A percentile compares a stretch with the other conserved stretches of the same genome.
phyloP scores from a whole-genome alignment of 2,113 vertebrate genomes.

The Cranoglanis bouderius region DNA sequence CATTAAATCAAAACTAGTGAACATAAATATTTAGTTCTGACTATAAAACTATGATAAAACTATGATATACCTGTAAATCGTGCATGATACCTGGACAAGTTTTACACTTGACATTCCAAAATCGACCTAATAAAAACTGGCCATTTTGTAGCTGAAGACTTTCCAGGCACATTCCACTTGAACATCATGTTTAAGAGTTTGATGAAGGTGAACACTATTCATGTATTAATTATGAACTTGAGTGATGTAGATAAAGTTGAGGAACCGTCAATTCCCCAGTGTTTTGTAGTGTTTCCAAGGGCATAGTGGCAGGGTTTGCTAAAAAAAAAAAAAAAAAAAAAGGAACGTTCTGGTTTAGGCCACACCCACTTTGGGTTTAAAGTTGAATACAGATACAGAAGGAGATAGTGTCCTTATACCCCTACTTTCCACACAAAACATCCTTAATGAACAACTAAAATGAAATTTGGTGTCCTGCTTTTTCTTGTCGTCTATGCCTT shows the following conservation, averaged over 20 bases:
- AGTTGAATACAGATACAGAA: neutral
- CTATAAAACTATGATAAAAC: conserved; percentile 41
- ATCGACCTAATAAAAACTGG: conserved; percentile 29
- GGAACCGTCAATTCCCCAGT: neutral
- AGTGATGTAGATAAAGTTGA: neutral
- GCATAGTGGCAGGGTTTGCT: neutral
- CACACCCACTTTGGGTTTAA: neutral
- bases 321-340: neutral
- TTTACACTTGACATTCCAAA: conserved; percentile 46
- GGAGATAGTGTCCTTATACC: neutral
- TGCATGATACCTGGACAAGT: conserved; percentile 46
- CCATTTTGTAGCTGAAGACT: conserved; percentile 5
- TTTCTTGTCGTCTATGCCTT: conserved; percentile 12
- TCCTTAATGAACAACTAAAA: neutral
- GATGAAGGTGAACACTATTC: neutral
- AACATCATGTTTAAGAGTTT: neutral
- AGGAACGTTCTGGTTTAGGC: neutral
- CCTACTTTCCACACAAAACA: neutral
- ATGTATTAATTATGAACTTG: neutral
- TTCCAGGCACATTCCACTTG: neutral
- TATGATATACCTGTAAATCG: conserved; percentile 35
- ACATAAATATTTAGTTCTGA: conserved; percentile 54
- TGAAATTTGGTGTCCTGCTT: neutral
- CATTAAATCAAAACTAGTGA: conserved; percentile 37
- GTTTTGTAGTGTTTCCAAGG: neutral